These are phyloP conservation scores for Cochlearius cochlearius DNA, from an alignment of 2,113 vertebrate genomes.

Conservation along the genomic window DNA sequence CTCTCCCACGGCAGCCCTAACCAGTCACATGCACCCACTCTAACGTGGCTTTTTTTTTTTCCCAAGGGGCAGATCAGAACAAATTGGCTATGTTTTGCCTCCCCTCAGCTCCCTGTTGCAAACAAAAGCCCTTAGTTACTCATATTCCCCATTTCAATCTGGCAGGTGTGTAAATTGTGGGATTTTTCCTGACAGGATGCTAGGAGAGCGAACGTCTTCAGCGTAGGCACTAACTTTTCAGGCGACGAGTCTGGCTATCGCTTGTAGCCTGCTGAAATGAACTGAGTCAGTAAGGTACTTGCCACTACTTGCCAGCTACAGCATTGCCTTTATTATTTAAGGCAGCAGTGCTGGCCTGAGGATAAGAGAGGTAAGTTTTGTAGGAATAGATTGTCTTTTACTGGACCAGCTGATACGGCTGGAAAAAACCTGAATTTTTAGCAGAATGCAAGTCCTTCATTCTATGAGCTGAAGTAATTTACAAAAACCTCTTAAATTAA, in stretches of 20 bases:
- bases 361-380: background rate
- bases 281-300: background rate
- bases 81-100: background rate
- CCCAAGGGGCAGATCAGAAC: background rate
- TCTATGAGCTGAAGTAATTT: background rate
- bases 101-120: background rate
- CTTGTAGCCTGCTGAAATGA: background rate
- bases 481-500: background rate
- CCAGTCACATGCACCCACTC: background rate
- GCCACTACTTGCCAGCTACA: background rate
- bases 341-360: background rate
- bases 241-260: background rate
- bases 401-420: background rate
- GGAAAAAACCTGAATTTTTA: background rate
- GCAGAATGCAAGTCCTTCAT: background rate
- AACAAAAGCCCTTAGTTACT: background rate
- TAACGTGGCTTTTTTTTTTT: accelerated
- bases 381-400: background rate
- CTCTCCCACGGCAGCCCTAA: background rate
- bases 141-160: background rate
- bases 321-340: background rate
- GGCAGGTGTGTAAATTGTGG: background rate
- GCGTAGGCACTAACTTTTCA: background rate
- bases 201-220: background rate
- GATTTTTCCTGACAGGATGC: background rate